A percentile compares a stretch with the other conserved stretches of the same genome.
These are phyloP conservation scores for Drosophila ercepeae DNA, from an alignment of 1,140 invertebrate genomes.

Conservation along the genomic window DNA sequence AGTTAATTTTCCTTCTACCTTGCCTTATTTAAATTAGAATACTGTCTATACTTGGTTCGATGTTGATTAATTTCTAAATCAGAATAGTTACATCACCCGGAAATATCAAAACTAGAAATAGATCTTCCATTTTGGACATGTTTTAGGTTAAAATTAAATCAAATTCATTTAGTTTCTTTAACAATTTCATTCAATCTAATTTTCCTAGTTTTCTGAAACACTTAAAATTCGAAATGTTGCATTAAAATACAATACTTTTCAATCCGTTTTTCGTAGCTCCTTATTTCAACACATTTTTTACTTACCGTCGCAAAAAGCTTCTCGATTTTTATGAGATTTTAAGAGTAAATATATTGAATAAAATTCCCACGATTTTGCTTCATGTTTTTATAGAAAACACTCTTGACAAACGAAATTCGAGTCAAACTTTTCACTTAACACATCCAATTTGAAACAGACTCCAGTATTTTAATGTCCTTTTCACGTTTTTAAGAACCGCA, in stretches of 20 bases:
- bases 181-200: too few relatives aligned
- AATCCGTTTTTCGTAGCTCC: too few relatives aligned
- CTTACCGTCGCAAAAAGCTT: constrained; percentile 7
- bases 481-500: neutral
- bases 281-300: neutral
- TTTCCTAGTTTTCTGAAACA: too few relatives aligned
- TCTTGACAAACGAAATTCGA: neutral
- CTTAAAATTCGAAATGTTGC: too few relatives aligned
- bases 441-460: neutral
- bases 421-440: constrained; percentile 4
- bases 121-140: too few relatives aligned
- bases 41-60: neutral
- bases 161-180: too few relatives aligned
- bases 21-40: too few relatives aligned
- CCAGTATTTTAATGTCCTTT: neutral
- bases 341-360: neutral
- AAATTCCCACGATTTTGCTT: constrained; percentile 44
- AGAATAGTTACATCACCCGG: neutral
- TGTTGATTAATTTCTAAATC: neutral
- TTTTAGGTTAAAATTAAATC: too few relatives aligned
- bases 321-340: neutral
- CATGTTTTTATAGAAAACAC: constrained; percentile 37
- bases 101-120: neutral
- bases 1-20: neutral
- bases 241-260: too few relatives aligned